These are phyloP conservation scores for Dryas iulia DNA, from an alignment of 1,140 invertebrate genomes.

Conservation along the genomic window DNA sequence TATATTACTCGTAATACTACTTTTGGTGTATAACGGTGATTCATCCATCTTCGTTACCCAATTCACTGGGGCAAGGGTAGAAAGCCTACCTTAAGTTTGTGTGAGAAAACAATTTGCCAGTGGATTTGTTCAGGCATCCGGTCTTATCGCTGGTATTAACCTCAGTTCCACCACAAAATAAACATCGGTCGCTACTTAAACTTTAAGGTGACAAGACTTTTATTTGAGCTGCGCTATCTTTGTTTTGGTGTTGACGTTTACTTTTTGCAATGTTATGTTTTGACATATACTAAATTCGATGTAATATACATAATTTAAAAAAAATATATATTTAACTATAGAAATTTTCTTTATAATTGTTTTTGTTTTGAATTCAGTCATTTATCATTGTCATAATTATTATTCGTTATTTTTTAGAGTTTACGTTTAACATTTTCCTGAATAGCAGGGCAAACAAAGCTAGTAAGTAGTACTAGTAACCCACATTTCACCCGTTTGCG, in stretches of 20 bases:
- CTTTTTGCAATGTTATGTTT: too few relatives aligned
- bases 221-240: neutral
- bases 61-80: slow-evolving; percentile 43
- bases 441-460: too few relatives aligned
- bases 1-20: slow-evolving; percentile 35
- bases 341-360: too few relatives aligned
- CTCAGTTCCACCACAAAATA: slow-evolving; percentile 13
- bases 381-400: neutral
- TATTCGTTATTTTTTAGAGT: neutral
- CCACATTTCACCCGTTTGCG: too few relatives aligned
- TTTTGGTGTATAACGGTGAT: slow-evolving; percentile 36
- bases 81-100: slow-evolving; percentile 46
- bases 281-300: too few relatives aligned
- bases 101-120: slow-evolving; percentile 51
- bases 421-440: neutral
- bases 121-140: slow-evolving; percentile 38
- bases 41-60: slow-evolving; percentile 52
- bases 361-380: too few relatives aligned
- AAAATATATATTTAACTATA: too few relatives aligned
- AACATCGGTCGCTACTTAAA: slow-evolving; percentile 7
- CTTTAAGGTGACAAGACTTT: neutral
- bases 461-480: too few relatives aligned
- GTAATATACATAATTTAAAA: too few relatives aligned
- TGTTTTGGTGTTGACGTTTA: neutral
- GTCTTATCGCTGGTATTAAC: slow-evolving; percentile 34